Conservation (phyloP, 1,140 invertebrate species). For the Orius laevigatus region DNA sequence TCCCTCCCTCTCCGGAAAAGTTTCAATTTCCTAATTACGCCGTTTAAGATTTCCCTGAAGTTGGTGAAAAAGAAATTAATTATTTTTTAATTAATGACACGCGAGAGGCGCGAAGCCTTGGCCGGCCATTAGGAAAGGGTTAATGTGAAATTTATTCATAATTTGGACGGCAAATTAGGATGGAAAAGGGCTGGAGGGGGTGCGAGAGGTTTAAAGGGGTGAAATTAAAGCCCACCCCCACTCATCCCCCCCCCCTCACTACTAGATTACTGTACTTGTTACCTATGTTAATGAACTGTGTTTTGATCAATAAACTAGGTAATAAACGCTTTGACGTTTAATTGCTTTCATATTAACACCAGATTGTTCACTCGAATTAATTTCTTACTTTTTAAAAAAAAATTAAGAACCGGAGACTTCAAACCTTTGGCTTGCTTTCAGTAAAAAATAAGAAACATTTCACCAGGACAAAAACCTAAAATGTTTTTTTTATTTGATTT, state of each 20-base stretch:
- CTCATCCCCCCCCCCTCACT: background rate
- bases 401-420: no score
- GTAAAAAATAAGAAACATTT: no score
- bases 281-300: slow-evolving; percentile 11
- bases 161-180: slow-evolving; percentile 10
- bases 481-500: no score
- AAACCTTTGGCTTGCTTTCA: no score
- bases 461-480: no score
- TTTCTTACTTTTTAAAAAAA: no score
- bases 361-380: no score
- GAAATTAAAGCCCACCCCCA: background rate
- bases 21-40: slow-evolving; percentile 12
- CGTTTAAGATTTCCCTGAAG: slow-evolving; percentile 8
- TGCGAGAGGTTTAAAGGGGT: slow-evolving; percentile 3
- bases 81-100: slow-evolving; percentile 13
- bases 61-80: slow-evolving; percentile 10
- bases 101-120: background rate
- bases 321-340: background rate
- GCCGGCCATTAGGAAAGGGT: slow-evolving; percentile 8
- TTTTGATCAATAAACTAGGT: slow-evolving; percentile 9
- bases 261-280: slow-evolving; percentile 3
- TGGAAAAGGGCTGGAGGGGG: background rate
- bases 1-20: background rate
- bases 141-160: slow-evolving; percentile 12
- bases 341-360: no score